Base-by-base conservation (phyloP, 2,113 vertebrate genomes). In the Hiodon tergisus region DNA sequence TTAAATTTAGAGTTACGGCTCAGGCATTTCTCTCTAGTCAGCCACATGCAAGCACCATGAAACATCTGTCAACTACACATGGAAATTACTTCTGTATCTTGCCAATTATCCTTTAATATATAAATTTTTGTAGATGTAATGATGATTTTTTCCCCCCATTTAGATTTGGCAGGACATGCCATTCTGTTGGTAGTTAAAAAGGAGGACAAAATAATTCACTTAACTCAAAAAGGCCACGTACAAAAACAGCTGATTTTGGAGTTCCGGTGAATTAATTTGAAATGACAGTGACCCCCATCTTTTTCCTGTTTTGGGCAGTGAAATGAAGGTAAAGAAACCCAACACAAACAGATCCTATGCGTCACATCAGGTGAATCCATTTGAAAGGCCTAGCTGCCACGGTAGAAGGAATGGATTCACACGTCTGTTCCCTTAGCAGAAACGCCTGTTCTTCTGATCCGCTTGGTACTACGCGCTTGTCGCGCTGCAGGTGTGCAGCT, bases 381-480 rank as follows among this genome's bases (percentile, higher is more conserved):
- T 79, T 89, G 89, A 78, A 78, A 87, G 90, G 85, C 94, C 31
- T 31, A 95, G 94, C 94, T 95, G 94, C 93, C 94, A 88, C 84
- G 90, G 85, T 89, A 89, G 86, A 88, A 31, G 31, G 31, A 31
- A 31, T 31, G 31, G 31, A 31, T 31, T 31, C 31, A 31, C 31
- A 31, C 31, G 31, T 31, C 31, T 31, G 31, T n/a, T n/a, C n/a
- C n/a, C n/a, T n/a, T n/a, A n/a, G n/a, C n/a, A n/a, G n/a, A n/a
- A n/a, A 31, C 31, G 31, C 2, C 31, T 31, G 31, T 31, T 31
- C 31, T 31, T 2, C 31, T 0, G 31, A 31, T 31, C 31, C 31
- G 31, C 31, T 31, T 31, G 31, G 31, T 31, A 31, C 31, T 31
- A 31, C 31, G 31, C 31, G 31, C 31, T 31, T 31, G 31, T 31